Conservation (phyloP, 2,113 vertebrate species). For the Carettochelys insculpta region DNA sequence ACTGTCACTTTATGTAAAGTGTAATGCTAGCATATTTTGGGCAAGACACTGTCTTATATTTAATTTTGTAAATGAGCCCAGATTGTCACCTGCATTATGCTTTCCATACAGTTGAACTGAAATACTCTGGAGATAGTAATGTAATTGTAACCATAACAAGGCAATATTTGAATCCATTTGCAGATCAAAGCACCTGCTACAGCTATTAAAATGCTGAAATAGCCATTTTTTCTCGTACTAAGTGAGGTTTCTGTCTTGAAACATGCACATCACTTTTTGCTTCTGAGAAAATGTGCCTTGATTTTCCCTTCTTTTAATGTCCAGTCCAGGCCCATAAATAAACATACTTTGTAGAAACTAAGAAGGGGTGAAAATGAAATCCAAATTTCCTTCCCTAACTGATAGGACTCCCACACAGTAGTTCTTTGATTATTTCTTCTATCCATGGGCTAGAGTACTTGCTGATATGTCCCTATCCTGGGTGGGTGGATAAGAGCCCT, state of each 20-base stretch:
- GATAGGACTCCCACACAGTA: background rate
- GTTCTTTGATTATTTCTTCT: background rate
- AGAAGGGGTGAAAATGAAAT: background rate
- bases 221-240: no score
- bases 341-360: background rate
- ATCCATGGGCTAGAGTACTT: background rate
- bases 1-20: constrained; percentile 20
- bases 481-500: background rate
- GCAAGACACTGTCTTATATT: background rate
- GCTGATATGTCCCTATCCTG: background rate
- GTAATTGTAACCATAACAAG: background rate
- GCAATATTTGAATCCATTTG: background rate
- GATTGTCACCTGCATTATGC: background rate
- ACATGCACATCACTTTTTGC: background rate
- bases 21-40: background rate
- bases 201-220: background rate
- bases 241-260: accelerated
- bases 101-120: background rate
- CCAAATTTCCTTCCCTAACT: background rate
- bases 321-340: background rate
- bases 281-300: background rate
- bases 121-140: background rate
- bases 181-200: background rate
- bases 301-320: background rate
- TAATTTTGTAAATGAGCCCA: background rate